Evolutionary conservation across 1,140 invertebrate species (phyloP), one percentile per base, ranked within the genome.

Genomic region (Conopomorpha cramerella): DNA sequence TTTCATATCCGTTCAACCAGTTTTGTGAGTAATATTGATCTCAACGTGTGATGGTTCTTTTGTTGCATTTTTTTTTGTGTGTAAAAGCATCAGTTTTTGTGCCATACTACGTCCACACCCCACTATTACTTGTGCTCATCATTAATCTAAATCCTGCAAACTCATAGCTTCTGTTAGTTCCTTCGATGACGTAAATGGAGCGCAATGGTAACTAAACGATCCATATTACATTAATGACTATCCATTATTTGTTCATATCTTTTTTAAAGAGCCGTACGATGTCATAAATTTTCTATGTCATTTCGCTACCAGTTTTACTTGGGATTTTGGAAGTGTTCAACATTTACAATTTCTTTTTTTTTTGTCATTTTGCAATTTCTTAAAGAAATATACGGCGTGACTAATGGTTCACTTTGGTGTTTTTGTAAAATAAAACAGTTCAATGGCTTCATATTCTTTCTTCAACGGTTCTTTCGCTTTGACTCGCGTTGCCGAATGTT

Each of bases 141-240:
- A 47, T 51, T 45, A 51, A 51, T 51, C 49, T 43, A 43, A 41
- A 51, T 47, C 31, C 16, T 3, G 30, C 33, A 13, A 44, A n/a
- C 32, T 45, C 34, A 34, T 30, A 42, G 36, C 30, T 19, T 23
- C 12, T 15, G 18, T 19, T 16, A 37, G 25, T 30, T 13, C 10
- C 19, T 6, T 6, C 19, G 19, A 10, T 41, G 49, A 51, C 45
- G 23, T 28, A 51, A 51, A 46, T 51, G 45, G 30, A 37, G 31
- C 38, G 30, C 46, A 37, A 45, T 26, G 34, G 33, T 26, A 41
- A 41, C 36, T 25, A 16, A 23, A 25, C 38, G 34, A 38, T 41
- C 41, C 44, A 49, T 49, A 45, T 45, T 45, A 41, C 36, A 38
- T 35, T 18, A 23, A 10, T 19, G 27, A 15, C 7, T 25, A 25